phyloP scores from a whole-genome alignment of 2,797 vertebrate genomes.

The Tolypeutes matacus region DNA sequence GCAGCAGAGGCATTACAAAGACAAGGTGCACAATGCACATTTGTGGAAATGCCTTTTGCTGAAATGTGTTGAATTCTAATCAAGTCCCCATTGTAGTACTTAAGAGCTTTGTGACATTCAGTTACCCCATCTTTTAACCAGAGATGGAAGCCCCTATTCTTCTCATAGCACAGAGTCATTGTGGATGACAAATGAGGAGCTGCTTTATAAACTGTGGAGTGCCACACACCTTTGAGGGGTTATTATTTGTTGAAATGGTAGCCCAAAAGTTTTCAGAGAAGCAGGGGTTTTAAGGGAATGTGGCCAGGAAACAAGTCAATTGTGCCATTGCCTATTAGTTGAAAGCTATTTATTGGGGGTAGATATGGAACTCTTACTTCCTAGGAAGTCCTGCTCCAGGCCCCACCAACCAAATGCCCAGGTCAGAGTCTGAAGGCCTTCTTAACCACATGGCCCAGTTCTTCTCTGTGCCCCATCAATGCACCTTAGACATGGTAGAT shows the following conservation, averaged over 20 bases:
- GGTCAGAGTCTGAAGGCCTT: neutral
- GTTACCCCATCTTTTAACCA: neutral
- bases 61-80: neutral
- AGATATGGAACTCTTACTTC: neutral
- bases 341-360: neutral
- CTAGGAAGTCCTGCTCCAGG: neutral
- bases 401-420: neutral
- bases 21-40: too few relatives aligned
- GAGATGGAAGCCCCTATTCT: neutral
- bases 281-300: neutral
- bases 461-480: neutral
- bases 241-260: rapidly evolving
- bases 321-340: neutral
- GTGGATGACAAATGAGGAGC: neutral
- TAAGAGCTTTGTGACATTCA: neutral
- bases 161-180: neutral
- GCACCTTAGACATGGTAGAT: neutral
- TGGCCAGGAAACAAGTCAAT: neutral
- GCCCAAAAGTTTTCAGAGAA: neutral
- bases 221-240: neutral
- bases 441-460: neutral
- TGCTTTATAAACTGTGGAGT: neutral
- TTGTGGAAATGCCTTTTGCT: too few relatives aligned
- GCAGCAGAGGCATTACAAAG: too few relatives aligned
- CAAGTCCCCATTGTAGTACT: neutral